phyloP scores from a whole-genome alignment of 2,888 invertebrate genomes.

The Drosophila glabriapex region DNA sequence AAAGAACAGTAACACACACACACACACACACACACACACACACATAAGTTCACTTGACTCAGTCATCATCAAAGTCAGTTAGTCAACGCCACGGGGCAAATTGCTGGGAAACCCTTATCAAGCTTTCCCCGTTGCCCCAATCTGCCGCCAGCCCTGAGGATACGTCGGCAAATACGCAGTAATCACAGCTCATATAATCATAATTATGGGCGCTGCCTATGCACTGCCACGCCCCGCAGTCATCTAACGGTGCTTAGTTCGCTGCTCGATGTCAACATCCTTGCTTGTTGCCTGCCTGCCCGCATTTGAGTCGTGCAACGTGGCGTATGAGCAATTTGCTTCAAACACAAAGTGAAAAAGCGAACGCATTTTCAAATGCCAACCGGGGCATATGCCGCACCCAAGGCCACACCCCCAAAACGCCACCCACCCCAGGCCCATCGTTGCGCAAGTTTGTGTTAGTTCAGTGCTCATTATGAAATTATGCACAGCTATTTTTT shows the following conservation, averaged over 20 bases:
- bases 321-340: constrained; percentile 74
- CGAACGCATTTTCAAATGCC: constrained; percentile 68
- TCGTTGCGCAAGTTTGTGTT: constrained; percentile 35
- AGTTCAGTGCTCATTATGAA: constrained; percentile 74
- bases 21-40: neutral
- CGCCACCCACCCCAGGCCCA: neutral
- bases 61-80: constrained; percentile 55
- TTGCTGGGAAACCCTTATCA: constrained; percentile 39
- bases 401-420: constrained; percentile 8
- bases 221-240: neutral
- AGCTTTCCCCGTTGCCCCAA: neutral
- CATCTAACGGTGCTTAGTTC: constrained; percentile 20
- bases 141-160: neutral
- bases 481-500: constrained; percentile 62
- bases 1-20: neutral
- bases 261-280: constrained; percentile 4
- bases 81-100: constrained; percentile 61
- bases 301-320: constrained; percentile 50
- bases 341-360: constrained; percentile 66
- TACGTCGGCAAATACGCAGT: constrained; percentile 29
- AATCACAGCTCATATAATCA: constrained; percentile 73
- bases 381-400: constrained; percentile 57
- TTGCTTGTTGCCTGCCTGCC: constrained; percentile 50
- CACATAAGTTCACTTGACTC: constrained; percentile 3
- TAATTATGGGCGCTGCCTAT: constrained; percentile 58